Percentiles rank a stretch among this genome's conserved stretches.
phyloP scores from a whole-genome alignment of 53 echinoderm and acorn worm species.

The Zoroaster sp. region DNA sequence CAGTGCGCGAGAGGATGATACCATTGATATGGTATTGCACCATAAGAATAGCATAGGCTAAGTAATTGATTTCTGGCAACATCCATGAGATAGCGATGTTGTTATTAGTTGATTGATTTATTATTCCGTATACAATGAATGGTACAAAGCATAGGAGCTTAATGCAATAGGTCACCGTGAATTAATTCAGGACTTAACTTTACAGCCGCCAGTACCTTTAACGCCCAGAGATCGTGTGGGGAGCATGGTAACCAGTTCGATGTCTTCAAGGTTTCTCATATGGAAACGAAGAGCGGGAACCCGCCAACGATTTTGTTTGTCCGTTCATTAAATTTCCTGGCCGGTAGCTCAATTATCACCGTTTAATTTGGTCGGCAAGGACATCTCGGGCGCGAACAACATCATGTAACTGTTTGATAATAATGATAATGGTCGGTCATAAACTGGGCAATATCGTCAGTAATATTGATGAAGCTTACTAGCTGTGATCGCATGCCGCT shows the following conservation, averaged over 20 bases:
- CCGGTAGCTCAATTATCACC: constrained; percentile 29
- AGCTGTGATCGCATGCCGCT: background rate
- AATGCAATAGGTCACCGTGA: no score
- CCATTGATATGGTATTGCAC: no score
- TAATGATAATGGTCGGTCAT: constrained; percentile 14
- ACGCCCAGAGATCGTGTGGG: background rate
- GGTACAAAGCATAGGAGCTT: no score
- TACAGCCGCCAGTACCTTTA: no score
- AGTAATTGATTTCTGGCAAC: no score
- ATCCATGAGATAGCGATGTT: no score
- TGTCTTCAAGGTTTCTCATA: background rate
- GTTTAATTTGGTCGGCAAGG: constrained; percentile 52
- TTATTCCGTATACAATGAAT: no score
- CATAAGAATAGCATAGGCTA: no score
- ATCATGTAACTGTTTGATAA: constrained; percentile 40
- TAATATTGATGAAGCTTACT: background rate
- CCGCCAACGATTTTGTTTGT: background rate
- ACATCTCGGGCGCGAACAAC: constrained; percentile 33
- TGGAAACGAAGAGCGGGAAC: background rate
- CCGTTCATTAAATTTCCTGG: constrained; percentile 42
- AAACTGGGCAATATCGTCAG: constrained; percentile 11
- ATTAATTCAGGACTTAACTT: no score
- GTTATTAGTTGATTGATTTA: no score
- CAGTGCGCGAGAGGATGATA: no score
- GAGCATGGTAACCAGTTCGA: background rate